A percentile compares a stretch with the other conserved stretches of the same genome.
phyloP scores from a whole-genome alignment of 2,888 invertebrate species.

The Selenia dentaria region DNA sequence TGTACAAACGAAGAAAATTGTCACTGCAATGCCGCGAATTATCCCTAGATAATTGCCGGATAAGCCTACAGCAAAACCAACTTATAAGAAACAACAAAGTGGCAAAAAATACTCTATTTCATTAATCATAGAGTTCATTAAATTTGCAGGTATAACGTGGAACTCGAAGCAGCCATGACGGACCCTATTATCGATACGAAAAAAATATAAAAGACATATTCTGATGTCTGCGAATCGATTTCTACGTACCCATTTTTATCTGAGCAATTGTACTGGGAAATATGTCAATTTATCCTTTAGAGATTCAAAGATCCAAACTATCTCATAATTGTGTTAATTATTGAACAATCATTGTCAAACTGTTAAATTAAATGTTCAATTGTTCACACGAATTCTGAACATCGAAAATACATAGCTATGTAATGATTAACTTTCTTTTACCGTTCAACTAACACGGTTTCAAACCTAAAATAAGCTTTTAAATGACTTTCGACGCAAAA shows the following conservation, averaged over 20 bases:
- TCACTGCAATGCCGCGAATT: conserved; percentile 61
- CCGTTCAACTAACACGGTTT: conserved; percentile 15
- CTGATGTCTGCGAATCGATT: conserved; percentile 54
- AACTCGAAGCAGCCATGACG: conserved; percentile 20
- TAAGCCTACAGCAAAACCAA: conserved; percentile 47
- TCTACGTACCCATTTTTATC: conserved; percentile 57
- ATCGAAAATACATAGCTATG: conserved; percentile 22
- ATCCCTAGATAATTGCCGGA: conserved; percentile 65
- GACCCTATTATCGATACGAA: conserved; percentile 53
- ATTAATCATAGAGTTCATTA: conserved; percentile 18
- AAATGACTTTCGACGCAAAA: conserved; percentile 4
- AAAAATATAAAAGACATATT: conserved; percentile 42
- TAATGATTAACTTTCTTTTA: conserved; percentile 17
- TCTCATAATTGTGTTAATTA: conserved; percentile 30
- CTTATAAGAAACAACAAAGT: conserved; percentile 10
- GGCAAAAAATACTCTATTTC: conserved; percentile 34
- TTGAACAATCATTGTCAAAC: conserved; percentile 28
- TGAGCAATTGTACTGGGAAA: conserved; percentile 56
- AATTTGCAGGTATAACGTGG: conserved; percentile 10
- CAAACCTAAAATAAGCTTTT: conserved; percentile 11
- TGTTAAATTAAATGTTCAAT: conserved; percentile 30
- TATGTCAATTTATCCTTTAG: conserved; percentile 34
- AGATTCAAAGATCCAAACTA: conserved; percentile 25
- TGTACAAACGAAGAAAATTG: conserved; percentile 60
- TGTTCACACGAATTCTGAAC: conserved; percentile 25